Percentiles rank a stretch among this genome's conserved stretches.
Conservation (phyloP, 2,113 vertebrate genomes). For the Muntiacus muntjak region DNA sequence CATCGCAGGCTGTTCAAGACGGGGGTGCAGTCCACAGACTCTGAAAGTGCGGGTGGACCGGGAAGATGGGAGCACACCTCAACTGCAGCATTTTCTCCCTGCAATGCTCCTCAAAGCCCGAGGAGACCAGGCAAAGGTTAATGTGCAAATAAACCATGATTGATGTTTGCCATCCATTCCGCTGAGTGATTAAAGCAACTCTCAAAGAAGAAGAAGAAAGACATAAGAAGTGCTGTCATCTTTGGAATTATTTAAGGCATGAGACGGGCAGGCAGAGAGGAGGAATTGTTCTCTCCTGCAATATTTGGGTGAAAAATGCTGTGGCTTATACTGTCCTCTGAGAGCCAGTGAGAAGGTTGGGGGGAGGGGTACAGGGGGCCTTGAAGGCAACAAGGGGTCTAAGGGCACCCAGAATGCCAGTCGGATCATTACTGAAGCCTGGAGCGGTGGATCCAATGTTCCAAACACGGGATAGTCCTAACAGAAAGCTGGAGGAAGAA, state of each 20-base stretch:
- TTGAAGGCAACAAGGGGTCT: neutral
- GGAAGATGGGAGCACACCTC: neutral
- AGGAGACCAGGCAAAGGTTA: neutral
- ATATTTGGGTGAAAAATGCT: neutral
- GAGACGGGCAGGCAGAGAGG: neutral
- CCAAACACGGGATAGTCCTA: neutral
- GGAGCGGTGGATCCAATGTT: neutral
- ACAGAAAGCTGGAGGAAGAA: neutral
- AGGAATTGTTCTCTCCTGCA: neutral
- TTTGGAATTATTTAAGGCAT: neutral
- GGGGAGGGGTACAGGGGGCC: neutral
- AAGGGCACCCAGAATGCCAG: neutral
- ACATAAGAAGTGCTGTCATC: neutral
- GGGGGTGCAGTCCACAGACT: neutral
- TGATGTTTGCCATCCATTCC: neutral
- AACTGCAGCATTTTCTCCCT: neutral
- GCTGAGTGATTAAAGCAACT: neutral
- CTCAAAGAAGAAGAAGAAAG: neutral
- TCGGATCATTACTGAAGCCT: neutral
- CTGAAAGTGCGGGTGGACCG: neutral
- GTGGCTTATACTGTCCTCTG: neutral
- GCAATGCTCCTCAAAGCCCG: neutral
- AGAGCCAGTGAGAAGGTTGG: neutral
- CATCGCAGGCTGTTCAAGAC: neutral
- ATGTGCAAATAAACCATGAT: neutral